Evolutionary conservation across 2,113 vertebrate species (phyloP), one percentile per base, ranked within the genome.

Genomic region (Cryptotis parvus): DNA sequence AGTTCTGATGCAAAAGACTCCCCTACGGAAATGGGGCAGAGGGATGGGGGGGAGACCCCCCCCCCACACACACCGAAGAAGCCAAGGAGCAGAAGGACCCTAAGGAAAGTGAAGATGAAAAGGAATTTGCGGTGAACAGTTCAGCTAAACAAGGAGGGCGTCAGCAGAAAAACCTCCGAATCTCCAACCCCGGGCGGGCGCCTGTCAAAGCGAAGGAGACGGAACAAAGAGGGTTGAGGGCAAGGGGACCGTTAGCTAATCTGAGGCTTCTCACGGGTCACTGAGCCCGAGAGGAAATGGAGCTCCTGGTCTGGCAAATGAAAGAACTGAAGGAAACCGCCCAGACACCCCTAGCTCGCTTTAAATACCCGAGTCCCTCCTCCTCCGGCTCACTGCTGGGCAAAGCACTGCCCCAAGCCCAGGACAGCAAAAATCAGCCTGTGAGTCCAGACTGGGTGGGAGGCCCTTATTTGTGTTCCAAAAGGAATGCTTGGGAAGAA

Each of bases 41-140:
- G 70, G 49, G 75, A 9, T 66, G 52, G 52, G 41, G 31, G 33
- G 55, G 8, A 14, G 45, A 49, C 14, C 45, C 45, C 45, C 45
- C 8, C 45, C 8, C 8, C 8, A 49, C 8, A 49, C 45, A 49
- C 45, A n/a, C 45, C 8, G 45, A 22, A 55, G 20, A 49, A 49
- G 9, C 45, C 45, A 49, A 61, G 58, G 26, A 26, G 15, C 31
- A 0, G 52, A 81, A 78, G 33, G 69, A 89, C 45, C 73, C 79
- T 27, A 74, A 93, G 93, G 80, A 91, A 55, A 72, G 86, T 0
- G 0, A 78, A 92, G 92, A 96, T 94, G 65, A 93, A 89, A 93
- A 70, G 69, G 83, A 86, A 89, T 93, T 86, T 87, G 86, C 84
- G 84, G 73, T 79, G 93, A 96, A 94, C 83, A 18, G 90, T 93